Percentiles rank a stretch among this genome's conserved stretches.
Evolutionary conservation across 2,113 vertebrate genomes (phyloP).

Genomic region (Labeo rohita): DNA sequence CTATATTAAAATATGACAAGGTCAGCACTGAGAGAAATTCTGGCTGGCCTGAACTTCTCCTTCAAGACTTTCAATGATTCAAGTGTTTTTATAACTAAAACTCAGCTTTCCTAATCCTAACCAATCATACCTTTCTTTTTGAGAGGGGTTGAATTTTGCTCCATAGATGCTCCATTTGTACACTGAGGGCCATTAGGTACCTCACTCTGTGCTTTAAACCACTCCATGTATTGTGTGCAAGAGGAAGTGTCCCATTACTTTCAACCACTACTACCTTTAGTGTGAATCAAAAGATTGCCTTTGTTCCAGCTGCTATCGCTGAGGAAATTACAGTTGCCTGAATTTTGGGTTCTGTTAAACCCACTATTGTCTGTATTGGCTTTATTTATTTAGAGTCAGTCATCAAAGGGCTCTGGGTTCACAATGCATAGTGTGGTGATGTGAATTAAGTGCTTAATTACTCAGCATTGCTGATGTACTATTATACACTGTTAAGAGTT

Average conservation of each 20-base stretch:
- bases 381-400: background rate
- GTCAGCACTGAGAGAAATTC: conserved; percentile 1
- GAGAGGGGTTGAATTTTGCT: background rate
- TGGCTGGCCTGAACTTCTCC: background rate
- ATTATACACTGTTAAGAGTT: background rate
- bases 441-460: conserved; percentile 4
- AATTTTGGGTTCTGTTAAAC: conserved; percentile 9
- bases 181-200: background rate
- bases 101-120: background rate
- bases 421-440: background rate
- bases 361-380: background rate
- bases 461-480: background rate
- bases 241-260: background rate
- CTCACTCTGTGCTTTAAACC: background rate
- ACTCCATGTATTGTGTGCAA: background rate
- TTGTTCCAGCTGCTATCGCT: background rate
- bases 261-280: background rate
- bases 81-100: background rate
- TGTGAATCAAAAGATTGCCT: background rate
- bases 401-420: background rate
- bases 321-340: background rate
- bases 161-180: background rate
- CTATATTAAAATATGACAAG: background rate
- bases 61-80: background rate
- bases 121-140: background rate